Percentiles rank a stretch among this genome's conserved stretches.
Conservation (phyloP, 2,113 vertebrate species). For the Cichladusa arquata region DNA sequence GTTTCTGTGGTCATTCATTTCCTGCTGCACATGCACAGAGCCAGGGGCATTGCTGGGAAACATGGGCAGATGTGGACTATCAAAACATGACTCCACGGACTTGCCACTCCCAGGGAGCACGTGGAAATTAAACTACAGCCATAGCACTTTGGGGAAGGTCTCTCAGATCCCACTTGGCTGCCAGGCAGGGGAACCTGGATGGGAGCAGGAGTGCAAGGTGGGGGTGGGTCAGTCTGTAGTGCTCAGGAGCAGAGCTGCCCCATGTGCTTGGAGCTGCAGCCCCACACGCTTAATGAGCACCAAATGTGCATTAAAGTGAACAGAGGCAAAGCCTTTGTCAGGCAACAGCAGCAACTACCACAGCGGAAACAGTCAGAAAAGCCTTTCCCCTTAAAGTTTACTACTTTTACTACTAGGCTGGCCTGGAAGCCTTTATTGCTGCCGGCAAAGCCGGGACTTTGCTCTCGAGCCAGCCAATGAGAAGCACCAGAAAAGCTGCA, state of each 20-base stretch:
- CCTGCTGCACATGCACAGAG: background rate
- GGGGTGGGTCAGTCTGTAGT: background rate
- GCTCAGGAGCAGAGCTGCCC: background rate
- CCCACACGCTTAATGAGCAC: background rate
- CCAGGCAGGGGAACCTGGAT: background rate
- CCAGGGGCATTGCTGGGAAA: background rate
- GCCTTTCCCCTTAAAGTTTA: slow-evolving; percentile 28
- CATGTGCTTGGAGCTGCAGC: background rate
- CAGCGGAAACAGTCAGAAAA: background rate
- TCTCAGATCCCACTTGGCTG: background rate
- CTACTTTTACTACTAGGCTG: slow-evolving; percentile 19
- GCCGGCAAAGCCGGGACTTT: background rate
- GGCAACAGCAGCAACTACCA: background rate
- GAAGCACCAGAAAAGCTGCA: background rate
- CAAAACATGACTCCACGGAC: accelerated
- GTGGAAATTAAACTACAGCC: background rate
- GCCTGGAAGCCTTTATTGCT: slow-evolving; percentile 30
- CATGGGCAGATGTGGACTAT: background rate
- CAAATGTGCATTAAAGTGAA: slow-evolving; percentile 22
- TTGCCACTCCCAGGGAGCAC: accelerated
- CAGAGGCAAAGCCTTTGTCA: slow-evolving; percentile 13
- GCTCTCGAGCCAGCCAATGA: background rate
- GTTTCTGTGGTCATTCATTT: background rate
- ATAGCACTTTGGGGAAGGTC: background rate
- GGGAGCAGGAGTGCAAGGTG: background rate